phyloP scores from a whole-genome alignment of 2,888 invertebrate species.

The Acrobasis consociella region DNA sequence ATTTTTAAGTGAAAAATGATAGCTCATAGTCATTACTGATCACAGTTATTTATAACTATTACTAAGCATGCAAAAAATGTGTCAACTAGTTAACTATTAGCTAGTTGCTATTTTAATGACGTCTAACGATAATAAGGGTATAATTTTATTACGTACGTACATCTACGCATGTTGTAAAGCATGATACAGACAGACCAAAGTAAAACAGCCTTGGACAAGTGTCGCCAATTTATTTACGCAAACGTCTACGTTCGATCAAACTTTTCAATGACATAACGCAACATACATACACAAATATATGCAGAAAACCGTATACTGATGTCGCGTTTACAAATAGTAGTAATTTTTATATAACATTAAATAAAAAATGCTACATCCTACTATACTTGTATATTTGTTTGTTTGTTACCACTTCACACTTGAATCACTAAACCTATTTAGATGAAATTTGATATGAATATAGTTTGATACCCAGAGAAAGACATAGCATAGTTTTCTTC shows the following conservation, averaged over 20 bases:
- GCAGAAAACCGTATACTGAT: conserved; percentile 6
- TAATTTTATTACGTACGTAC: neutral
- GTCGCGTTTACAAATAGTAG: neutral
- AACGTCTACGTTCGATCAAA: conserved; percentile 47
- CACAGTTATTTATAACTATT: conserved; percentile 12
- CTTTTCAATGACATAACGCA: conserved; percentile 56
- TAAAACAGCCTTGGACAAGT: conserved; percentile 58
- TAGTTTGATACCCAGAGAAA: no score
- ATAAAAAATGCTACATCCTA: no score
- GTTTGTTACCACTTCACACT: no score
- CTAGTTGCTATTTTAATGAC: neutral
- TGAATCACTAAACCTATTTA: no score
- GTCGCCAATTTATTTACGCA: conserved; percentile 64
- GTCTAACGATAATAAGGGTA: neutral
- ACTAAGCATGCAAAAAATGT: conserved; percentile 6
- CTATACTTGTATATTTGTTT: no score
- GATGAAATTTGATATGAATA: no score
- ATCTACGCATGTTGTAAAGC: neutral
- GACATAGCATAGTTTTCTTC: no score
- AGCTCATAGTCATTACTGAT: neutral
- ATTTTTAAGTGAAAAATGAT: neutral
- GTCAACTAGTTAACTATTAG: neutral
- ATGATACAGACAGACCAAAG: conserved; percentile 40
- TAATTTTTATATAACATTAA: neutral
- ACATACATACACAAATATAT: conserved; percentile 28